These are phyloP conservation scores for Caradrina clavipalpis DNA, from an alignment of 2,888 invertebrate species.

Conservation along the genomic window DNA sequence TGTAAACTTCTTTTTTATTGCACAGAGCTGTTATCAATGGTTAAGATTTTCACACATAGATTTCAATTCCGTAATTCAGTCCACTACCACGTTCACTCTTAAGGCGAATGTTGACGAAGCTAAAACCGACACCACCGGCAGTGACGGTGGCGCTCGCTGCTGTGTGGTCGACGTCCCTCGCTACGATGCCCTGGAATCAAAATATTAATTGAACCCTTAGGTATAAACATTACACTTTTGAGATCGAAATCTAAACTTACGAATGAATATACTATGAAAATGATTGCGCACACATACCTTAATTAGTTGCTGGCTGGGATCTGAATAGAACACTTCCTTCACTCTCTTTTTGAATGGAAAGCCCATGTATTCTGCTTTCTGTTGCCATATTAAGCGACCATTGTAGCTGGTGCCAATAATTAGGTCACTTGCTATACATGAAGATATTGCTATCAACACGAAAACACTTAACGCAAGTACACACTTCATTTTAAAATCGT, in stretches of 20 bases:
- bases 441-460: slow-evolving; percentile 68
- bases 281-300: slow-evolving; percentile 41
- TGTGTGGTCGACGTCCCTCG: slow-evolving; percentile 75
- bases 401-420: slow-evolving; percentile 79
- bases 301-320: slow-evolving; percentile 73
- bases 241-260: neutral
- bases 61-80: slow-evolving; percentile 79
- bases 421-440: slow-evolving; percentile 74
- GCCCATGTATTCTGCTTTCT: slow-evolving; percentile 78
- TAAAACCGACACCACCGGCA: slow-evolving; percentile 79
- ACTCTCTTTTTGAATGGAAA: slow-evolving; percentile 82
- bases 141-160: slow-evolving; percentile 73
- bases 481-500: slow-evolving; percentile 70
- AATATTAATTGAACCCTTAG: neutral
- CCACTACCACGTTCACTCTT: slow-evolving; percentile 79
- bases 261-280: neutral
- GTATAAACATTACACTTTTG: neutral
- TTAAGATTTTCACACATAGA: slow-evolving; percentile 71
- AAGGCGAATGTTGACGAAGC: slow-evolving; percentile 78
- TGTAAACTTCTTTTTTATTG: slow-evolving; percentile 17
- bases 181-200: slow-evolving; percentile 79
- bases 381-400: slow-evolving; percentile 73
- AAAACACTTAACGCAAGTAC: slow-evolving; percentile 68
- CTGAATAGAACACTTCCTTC: slow-evolving; percentile 80
- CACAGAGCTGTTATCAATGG: neutral